Evolutionary conservation across 2,797 vertebrate species (phyloP).

Genomic region (Oreonectes daqikongensis): DNA sequence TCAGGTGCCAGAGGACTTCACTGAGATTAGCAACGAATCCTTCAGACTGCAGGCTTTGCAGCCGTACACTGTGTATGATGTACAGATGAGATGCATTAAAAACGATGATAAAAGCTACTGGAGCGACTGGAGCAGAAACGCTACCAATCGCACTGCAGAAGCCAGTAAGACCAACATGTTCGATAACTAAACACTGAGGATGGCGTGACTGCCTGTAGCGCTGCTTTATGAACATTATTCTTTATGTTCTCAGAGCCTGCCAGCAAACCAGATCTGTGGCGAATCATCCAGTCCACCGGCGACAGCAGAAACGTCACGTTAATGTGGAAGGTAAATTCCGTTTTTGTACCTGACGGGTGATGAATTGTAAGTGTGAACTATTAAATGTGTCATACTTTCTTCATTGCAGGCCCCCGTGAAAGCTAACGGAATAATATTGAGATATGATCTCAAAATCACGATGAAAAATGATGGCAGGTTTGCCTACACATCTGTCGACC

Average conservation of each 20-base stretch:
- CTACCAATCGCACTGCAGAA: slow-evolving; percentile 76
- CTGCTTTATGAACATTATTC: not conserved
- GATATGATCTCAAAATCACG: slow-evolving; percentile 74
- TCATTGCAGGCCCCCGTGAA: slow-evolving; percentile 73
- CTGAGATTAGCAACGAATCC: slow-evolving; percentile 67
- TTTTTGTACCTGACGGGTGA: not conserved
- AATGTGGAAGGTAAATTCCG: slow-evolving; percentile 84
- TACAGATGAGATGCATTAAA: slow-evolving; percentile 82
- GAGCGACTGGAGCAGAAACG: slow-evolving; percentile 88
- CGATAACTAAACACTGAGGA: no score
- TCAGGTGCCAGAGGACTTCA: slow-evolving; percentile 80
- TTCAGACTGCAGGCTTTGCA: slow-evolving; percentile 84
- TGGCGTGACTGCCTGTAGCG: not conserved
- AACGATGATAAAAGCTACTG: slow-evolving; percentile 71
- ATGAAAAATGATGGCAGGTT: not conserved
- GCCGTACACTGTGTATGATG: slow-evolving; percentile 80
- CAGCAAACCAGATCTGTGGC: slow-evolving; percentile 84
- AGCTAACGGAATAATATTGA: slow-evolving; percentile 83
- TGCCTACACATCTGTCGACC: not conserved
- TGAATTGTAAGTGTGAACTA: not conserved
- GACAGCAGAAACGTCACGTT: slow-evolving; percentile 66
- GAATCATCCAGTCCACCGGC: slow-evolving; percentile 57
- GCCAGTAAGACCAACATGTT: slow-evolving; percentile 75
- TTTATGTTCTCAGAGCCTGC: slow-evolving; percentile 75
- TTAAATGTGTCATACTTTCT: slow-evolving; percentile 39